Percentiles rank a stretch among this genome's conserved stretches.
These are phyloP conservation scores for Glareola pratincola DNA, from an alignment of 2,113 vertebrate genomes.

Conservation along the genomic window DNA sequence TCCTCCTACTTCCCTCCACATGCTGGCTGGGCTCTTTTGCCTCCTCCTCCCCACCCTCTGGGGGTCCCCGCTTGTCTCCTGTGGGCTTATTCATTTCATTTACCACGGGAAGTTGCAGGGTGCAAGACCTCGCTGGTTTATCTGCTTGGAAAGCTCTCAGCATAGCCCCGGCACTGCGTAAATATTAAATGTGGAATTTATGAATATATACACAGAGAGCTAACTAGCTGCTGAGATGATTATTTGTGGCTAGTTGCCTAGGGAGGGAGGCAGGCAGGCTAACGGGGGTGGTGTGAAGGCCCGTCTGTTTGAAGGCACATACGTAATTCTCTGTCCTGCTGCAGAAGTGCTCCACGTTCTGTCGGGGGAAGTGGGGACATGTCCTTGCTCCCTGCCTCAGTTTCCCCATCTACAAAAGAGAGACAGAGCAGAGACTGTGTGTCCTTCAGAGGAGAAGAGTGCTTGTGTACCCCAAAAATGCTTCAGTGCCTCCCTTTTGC, in stretches of 20 bases:
- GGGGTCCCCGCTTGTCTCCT: rapidly evolving
- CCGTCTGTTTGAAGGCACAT: rapidly evolving
- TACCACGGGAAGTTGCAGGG: not conserved
- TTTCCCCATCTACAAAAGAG: not conserved
- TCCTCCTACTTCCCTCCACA: not conserved
- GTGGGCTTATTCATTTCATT: not conserved
- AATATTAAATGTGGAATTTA: conserved; percentile 20
- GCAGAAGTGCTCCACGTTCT: not conserved
- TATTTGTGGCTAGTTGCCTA: not conserved
- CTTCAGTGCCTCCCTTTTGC: not conserved
- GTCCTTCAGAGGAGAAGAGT: not conserved
- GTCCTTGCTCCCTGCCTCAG: not conserved
- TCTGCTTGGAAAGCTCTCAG: not conserved
- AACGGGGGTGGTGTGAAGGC: not conserved
- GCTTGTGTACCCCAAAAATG: not conserved
- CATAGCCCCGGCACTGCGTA: not conserved
- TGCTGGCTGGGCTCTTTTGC: not conserved
- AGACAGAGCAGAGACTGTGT: not conserved
- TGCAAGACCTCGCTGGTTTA: not conserved
- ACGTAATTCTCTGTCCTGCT: not conserved
- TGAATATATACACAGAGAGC: not conserved
- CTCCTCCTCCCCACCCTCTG: not conserved
- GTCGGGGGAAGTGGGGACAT: rapidly evolving
- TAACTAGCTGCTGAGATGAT: not conserved
- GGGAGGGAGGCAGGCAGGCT: not conserved